Conservation (phyloP, 2,888 invertebrate genomes). For the Watsonalla binaria region DNA sequence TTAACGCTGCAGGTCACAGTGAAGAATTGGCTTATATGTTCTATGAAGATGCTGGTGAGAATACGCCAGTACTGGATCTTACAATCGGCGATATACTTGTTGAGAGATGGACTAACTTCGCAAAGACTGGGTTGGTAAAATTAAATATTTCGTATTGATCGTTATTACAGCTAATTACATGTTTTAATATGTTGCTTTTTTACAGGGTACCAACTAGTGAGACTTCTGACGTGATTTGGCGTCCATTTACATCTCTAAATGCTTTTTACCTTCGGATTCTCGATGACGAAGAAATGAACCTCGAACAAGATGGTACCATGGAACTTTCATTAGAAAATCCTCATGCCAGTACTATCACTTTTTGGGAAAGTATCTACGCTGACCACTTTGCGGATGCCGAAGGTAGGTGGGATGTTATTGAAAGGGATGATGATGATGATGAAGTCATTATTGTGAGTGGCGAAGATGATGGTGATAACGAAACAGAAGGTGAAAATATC, state of each 20-base stretch:
- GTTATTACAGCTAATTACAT: slow-evolving; percentile 2
- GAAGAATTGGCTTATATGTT: slow-evolving; percentile 65
- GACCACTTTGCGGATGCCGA: slow-evolving; percentile 52
- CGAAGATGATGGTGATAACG: slow-evolving; percentile 8
- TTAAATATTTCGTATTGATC: slow-evolving; percentile 1
- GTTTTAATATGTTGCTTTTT: slow-evolving; percentile 12
- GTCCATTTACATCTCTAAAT: slow-evolving; percentile 33
- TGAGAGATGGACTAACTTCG: slow-evolving; percentile 67
- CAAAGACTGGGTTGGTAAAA: slow-evolving; percentile 51
- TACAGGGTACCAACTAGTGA: slow-evolving; percentile 51
- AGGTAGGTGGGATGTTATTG: slow-evolving; percentile 40
- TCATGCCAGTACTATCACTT: slow-evolving; percentile 33
- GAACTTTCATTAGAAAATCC: slow-evolving; percentile 45
- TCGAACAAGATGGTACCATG: slow-evolving; percentile 20
- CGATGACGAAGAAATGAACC: slow-evolving; percentile 33
- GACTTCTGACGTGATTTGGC: slow-evolving; percentile 43
- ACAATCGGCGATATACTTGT: slow-evolving; percentile 47
- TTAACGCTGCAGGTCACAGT: slow-evolving; percentile 51
- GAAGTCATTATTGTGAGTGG: slow-evolving; percentile 9
- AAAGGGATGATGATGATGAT: slow-evolving; percentile 32
- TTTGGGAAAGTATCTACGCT: slow-evolving; percentile 56
- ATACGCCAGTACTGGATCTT: slow-evolving; percentile 31
- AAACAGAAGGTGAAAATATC: slow-evolving; percentile 5
- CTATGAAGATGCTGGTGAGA: slow-evolving; percentile 19
- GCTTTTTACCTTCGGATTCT: slow-evolving; percentile 41